Conservation (phyloP, 2,797 vertebrate genomes). For the Pristis pectinata region DNA sequence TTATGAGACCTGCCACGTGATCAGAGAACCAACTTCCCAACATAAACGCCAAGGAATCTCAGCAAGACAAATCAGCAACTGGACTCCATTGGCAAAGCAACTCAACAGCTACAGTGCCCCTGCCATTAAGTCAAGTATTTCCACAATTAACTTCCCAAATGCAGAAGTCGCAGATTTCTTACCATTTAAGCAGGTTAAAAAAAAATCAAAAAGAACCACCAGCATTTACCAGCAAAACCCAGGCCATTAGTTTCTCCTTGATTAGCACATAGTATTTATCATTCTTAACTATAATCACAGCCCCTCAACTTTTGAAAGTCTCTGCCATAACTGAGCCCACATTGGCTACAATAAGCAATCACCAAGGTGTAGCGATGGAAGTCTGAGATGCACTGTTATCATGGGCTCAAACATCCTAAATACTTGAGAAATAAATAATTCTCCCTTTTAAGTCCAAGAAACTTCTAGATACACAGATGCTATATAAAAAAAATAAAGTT, state of each 20-base stretch:
- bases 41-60: no score
- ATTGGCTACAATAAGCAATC: not conserved
- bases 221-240: no score
- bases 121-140: no score
- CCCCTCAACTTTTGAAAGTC: not conserved
- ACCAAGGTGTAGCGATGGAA: not conserved
- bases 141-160: no score
- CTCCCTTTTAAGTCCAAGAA: not conserved
- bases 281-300: not conserved
- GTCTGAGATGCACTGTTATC: not conserved
- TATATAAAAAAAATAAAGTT: not conserved
- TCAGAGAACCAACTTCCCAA: no score
- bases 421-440: not conserved
- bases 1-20: no score
- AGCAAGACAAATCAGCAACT: no score
- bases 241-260: not conserved
- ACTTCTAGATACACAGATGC: no score
- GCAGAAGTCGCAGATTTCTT: no score
- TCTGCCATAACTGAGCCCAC: not conserved
- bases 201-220: no score
- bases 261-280: not conserved
- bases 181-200: not conserved
- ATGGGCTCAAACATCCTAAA: not conserved
- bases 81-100: no score
- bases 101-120: no score